Base-by-base conservation (phyloP, 1,140 invertebrate species). In the Caenorhabditis tropicalis region DNA sequence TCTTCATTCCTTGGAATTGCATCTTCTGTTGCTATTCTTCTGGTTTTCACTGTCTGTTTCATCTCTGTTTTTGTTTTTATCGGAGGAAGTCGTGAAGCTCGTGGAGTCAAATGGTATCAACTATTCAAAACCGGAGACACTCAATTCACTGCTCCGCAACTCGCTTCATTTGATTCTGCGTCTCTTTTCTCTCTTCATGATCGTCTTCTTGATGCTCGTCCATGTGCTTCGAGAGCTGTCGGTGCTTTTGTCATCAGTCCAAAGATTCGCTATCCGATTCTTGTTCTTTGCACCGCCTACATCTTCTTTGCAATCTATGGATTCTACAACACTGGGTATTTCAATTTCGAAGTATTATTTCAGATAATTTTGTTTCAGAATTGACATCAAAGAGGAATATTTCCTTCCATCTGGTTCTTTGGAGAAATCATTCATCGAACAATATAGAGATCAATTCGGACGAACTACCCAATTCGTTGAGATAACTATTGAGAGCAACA, bases 101-200 rank as follows among this genome's bases (percentile, higher is more conserved):
- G 85, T n/a, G 85, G 85, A 65, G 82, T 85, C 53, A 86, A 86
- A 70, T 86, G 85, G 85, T 86, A 81, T 56, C 70, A 85, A 49
- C 16, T 86, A 10, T 86, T 60, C 56, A 74, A 80, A 48, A 84
- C 74, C 31, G 85, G 85, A 33, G 85, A 86, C 36, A 85, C 82
- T 9, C 85, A 86, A 16, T 86, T 86, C 65, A 56, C 82, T 15
- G 85, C 85, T 31, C 85, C 82, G 1, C 74, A 84, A 43, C 31
- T 85, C 16, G 39, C 82, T 21, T 48, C 46, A 0, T 86, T 81
- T 74, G 85, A 86, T 27, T 81, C 83, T 19, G 36, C 65, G 21
- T 46, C 82, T 48, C 53, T 86, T 60, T 82, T 81, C 74, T 65
- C 79, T 31, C 79, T 87, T 9, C 86, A 87, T 51, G 80, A 87